Conservation (phyloP, 2,797 vertebrate genomes). For the Macropus fuliginosus region DNA sequence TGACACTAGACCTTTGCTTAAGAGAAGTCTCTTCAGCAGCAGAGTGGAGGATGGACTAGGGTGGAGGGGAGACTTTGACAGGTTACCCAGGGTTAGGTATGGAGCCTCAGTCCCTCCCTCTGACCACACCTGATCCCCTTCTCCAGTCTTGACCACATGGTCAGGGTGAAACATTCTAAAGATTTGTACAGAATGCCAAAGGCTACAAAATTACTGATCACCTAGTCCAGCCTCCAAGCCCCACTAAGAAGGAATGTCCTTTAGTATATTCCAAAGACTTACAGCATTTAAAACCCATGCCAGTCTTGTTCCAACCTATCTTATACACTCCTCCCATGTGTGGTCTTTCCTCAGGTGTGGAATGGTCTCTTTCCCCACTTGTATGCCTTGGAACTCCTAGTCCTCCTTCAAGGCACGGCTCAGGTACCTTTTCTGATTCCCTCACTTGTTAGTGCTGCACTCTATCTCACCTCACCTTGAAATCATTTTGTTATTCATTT, state of each 20-base stretch:
- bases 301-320: too few species aligned
- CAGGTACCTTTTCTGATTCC: not conserved
- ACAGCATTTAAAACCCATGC: too few species aligned
- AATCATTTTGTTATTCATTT: not conserved
- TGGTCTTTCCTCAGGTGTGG: not conserved
- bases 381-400: not conserved
- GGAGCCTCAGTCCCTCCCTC: not conserved
- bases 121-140: too few species aligned
- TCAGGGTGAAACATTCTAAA: not conserved
- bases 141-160: not conserved
- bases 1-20: not conserved
- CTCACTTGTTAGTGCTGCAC: not conserved
- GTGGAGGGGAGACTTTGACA: not conserved
- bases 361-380: not conserved
- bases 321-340: too few species aligned
- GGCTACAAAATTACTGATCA: not conserved
- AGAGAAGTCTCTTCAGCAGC: not conserved
- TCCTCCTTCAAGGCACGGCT: not conserved
- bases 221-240: not conserved
- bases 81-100: not conserved
- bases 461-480: not conserved
- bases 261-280: not conserved
- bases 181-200: not conserved
- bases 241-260: not conserved
- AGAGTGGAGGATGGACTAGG: not conserved